phyloP scores from a whole-genome alignment of 2,888 invertebrate species.

The Drepana falcataria region DNA sequence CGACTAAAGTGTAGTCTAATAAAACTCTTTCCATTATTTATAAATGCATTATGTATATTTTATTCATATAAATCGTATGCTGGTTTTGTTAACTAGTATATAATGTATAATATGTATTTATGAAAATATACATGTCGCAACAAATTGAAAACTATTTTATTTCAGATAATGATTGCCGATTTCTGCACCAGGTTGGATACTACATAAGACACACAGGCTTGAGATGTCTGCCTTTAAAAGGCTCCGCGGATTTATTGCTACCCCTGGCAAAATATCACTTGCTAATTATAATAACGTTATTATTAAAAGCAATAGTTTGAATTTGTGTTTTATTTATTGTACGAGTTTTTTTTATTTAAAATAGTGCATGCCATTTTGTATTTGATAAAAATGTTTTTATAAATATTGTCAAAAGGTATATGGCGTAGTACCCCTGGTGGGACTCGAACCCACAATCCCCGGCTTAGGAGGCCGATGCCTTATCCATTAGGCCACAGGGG shows the following conservation, averaged over 20 bases:
- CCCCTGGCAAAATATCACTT: conserved; percentile 25
- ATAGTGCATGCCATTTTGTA: no score
- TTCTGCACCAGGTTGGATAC: conserved; percentile 82
- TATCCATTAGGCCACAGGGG: conserved; percentile 89
- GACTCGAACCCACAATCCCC: conserved; percentile 88
- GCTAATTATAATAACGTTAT: conserved; percentile 29
- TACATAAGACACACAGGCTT: conserved; percentile 68
- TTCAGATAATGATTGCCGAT: conserved; percentile 82
- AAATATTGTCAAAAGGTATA: no score
- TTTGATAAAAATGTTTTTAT: no score
- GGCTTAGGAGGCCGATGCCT: conserved; percentile 89
- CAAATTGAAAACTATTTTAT: no score
- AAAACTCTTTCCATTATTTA: background rate
- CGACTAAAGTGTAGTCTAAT: background rate
- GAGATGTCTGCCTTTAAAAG: conserved; percentile 59
- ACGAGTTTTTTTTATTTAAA: no score
- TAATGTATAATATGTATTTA: no score
- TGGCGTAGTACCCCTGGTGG: conserved; percentile 81
- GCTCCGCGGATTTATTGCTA: conserved; percentile 25
- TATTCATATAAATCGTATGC: no score
- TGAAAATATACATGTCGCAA: no score
- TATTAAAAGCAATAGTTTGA: conserved; percentile 9
- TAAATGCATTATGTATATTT: no score
- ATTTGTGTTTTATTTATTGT: no score
- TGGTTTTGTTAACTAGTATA: no score